A percentile compares a stretch with the other conserved stretches of the same genome.
These are phyloP conservation scores for Leptinotarsa defecta DNA, from an alignment of 1,140 invertebrate genomes.

Conservation along the genomic window DNA sequence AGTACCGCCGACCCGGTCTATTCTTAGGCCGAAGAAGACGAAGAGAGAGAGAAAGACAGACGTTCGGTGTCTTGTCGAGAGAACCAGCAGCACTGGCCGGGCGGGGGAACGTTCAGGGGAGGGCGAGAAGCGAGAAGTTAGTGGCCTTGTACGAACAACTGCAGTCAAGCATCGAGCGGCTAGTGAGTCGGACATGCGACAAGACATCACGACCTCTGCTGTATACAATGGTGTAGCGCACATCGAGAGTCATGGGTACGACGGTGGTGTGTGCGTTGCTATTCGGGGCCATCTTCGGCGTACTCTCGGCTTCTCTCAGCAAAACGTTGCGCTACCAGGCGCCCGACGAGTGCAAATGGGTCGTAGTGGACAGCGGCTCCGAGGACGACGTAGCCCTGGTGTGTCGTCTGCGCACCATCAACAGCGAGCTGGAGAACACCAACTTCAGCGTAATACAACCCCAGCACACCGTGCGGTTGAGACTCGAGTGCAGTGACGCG, in stretches of 20 bases:
- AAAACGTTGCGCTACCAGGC: constrained; percentile 77
- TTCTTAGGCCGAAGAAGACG: constrained; percentile 33
- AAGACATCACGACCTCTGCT: constrained; percentile 35
- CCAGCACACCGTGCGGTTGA: constrained; percentile 80
- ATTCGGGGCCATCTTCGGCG: constrained; percentile 69
- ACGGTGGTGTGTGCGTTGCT: constrained; percentile 61
- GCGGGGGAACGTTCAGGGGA: constrained; percentile 26
- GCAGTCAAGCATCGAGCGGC: constrained; percentile 50
- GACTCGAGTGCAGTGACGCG: constrained; percentile 82
- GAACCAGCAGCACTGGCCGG: constrained; percentile 12
- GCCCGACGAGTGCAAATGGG: constrained; percentile 84
- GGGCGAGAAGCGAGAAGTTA: constrained; percentile 40
- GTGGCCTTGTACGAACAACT: constrained; percentile 50
- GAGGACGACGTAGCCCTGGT: constrained; percentile 76
- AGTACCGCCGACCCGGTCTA: constrained; percentile 44
- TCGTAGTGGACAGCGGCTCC: constrained; percentile 65
- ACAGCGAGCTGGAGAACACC: constrained; percentile 86
- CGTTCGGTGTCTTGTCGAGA: constrained; percentile 23
- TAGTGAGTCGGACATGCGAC: constrained; percentile 46
- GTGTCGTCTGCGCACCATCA: constrained; percentile 81
- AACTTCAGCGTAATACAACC: constrained; percentile 88
- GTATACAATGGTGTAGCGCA: constrained; percentile 49
- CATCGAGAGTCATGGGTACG: constrained; percentile 47
- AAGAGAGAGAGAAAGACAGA: constrained; percentile 7
- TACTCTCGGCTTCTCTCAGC: constrained; percentile 70